Evolutionary conservation across 2,888 invertebrate species (phyloP).

Genomic region (Rhopalosiphum nymphaeae): DNA sequence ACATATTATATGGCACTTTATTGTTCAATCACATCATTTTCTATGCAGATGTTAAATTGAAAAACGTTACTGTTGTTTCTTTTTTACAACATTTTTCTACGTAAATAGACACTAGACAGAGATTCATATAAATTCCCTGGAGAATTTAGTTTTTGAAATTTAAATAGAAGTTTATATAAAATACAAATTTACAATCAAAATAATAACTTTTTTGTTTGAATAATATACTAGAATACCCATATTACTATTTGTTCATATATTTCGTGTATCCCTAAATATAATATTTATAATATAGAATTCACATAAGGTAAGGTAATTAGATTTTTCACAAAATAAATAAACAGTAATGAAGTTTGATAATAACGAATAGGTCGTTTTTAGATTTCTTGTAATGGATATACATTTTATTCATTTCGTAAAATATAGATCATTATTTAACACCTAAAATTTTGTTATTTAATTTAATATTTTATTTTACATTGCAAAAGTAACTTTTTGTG

Average conservation of each 20-base stretch:
- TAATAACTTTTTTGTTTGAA: not conserved
- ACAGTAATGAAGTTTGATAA: not conserved
- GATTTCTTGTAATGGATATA: not conserved
- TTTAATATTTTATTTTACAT: not conserved
- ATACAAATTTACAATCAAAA: not conserved
- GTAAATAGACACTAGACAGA: not conserved
- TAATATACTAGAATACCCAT: not conserved
- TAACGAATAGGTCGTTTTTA: not conserved
- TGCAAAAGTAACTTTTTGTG: not conserved
- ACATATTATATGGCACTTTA: not conserved
- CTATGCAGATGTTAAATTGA: not conserved
- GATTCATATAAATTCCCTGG: not conserved
- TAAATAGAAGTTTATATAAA: not conserved
- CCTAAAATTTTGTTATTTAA: not conserved
- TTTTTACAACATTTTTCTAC: not conserved
- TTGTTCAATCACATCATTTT: not conserved
- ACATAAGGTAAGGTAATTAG: not conserved
- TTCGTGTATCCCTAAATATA: not conserved
- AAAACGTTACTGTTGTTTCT: not conserved
- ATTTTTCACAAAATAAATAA: not conserved
- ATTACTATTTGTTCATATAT: not conserved
- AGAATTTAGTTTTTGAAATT: not conserved
- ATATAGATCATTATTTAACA: not conserved
- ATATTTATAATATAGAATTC: not conserved
- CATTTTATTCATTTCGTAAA: not conserved